phyloP scores from a whole-genome alignment of 1,140 invertebrate genomes.

The Phocides pigmalion region DNA sequence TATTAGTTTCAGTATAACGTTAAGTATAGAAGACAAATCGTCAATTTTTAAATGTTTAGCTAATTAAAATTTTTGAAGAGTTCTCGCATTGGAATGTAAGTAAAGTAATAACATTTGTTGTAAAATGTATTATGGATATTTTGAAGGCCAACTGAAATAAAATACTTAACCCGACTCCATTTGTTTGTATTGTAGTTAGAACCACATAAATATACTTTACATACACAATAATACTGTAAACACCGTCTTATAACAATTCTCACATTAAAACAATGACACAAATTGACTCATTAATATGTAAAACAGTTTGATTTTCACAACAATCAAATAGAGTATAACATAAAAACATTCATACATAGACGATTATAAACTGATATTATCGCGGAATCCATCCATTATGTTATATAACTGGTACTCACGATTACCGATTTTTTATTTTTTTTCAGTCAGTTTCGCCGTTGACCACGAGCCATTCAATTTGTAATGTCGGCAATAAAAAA shows the following conservation, averaged over 20 bases:
- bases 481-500: too few relatives aligned
- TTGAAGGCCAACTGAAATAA: constrained; percentile 78
- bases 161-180: constrained; percentile 46
- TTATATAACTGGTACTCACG: too few relatives aligned
- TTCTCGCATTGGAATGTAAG: constrained; percentile 71
- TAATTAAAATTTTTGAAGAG: constrained; percentile 58
- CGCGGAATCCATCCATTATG: too few relatives aligned
- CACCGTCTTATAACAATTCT: neutral
- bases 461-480: too few relatives aligned
- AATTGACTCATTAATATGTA: neutral
- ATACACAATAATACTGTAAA: constrained; percentile 2
- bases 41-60: constrained; percentile 79
- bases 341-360: neutral
- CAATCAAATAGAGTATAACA: neutral
- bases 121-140: constrained; percentile 78
- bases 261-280: neutral
- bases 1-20: constrained; percentile 33
- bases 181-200: constrained; percentile 29
- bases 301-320: neutral
- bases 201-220: constrained; percentile 2
- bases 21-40: constrained; percentile 70
- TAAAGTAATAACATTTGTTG: constrained; percentile 72
- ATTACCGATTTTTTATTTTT: too few relatives aligned
- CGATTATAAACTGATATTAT: too few relatives aligned
- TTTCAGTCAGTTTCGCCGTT: too few relatives aligned